Percentiles rank a stretch among this genome's conserved stretches.
Evolutionary conservation across 2,888 invertebrate genomes (phyloP).

Genomic region (Orgyia antiqua): DNA sequence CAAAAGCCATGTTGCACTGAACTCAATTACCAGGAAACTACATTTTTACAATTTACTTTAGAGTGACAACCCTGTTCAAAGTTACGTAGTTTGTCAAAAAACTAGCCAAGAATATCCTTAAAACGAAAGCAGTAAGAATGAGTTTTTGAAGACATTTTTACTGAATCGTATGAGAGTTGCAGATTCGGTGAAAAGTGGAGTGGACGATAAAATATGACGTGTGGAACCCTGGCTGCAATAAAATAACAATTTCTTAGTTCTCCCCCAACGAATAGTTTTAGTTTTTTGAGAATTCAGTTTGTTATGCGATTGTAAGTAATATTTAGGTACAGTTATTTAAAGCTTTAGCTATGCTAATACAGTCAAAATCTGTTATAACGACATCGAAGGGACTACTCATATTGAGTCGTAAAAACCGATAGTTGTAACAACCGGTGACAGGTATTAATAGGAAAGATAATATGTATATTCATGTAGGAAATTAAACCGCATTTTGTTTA

Average conservation of each 20-base stretch:
- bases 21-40: too few relatives aligned
- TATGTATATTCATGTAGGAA: too few relatives aligned
- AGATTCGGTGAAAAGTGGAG: slow-evolving; percentile 15
- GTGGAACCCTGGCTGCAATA: slow-evolving; percentile 67
- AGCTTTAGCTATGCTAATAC: too few relatives aligned
- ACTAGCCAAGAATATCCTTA: slow-evolving; percentile 10
- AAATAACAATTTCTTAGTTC: slow-evolving; percentile 72
- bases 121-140: slow-evolving; percentile 18
- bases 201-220: slow-evolving; percentile 70
- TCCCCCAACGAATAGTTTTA: slow-evolving; percentile 56
- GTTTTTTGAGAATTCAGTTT: slow-evolving; percentile 32
- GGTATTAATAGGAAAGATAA: too few relatives aligned
- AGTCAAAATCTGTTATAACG: too few relatives aligned
- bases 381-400: too few relatives aligned
- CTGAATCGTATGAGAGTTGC: slow-evolving; percentile 5
- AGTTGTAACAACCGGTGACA: too few relatives aligned
- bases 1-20: too few relatives aligned
- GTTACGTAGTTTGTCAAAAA: not conserved
- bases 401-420: too few relatives aligned
- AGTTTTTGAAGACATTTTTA: not conserved
- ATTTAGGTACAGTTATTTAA: too few relatives aligned
- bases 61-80: not conserved
- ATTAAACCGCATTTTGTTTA: too few relatives aligned
- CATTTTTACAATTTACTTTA: too few relatives aligned
- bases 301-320: slow-evolving; percentile 21